Evolutionary conservation across 2,888 invertebrate species (phyloP).

Genomic region (Adineta ricciae): DNA sequence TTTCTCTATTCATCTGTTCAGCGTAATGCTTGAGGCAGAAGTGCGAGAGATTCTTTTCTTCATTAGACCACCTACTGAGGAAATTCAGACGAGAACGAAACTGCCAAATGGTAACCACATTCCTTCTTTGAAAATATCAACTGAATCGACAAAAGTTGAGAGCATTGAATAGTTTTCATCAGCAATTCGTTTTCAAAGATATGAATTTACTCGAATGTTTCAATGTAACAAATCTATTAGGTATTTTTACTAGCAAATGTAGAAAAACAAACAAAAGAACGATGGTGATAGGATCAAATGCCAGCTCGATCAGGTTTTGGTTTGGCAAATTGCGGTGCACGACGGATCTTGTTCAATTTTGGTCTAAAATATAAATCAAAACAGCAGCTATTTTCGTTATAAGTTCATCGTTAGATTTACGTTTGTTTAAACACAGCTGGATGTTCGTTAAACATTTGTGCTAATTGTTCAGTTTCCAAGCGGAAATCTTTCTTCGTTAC

Average conservation of each 20-base stretch:
- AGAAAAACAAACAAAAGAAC: background rate
- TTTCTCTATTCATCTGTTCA: background rate
- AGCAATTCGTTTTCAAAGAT: no score
- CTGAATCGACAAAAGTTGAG: background rate
- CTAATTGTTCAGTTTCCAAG: background rate
- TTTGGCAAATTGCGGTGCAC: background rate
- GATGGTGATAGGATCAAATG: background rate
- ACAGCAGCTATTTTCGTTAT: background rate
- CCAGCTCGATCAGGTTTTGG: background rate
- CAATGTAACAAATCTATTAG: background rate
- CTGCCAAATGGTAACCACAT: background rate
- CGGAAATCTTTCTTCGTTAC: slow-evolving; percentile 10
- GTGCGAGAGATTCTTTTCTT: background rate
- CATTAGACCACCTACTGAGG: background rate
- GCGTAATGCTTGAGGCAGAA: background rate
- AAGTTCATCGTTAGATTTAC: background rate
- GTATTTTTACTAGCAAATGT: background rate
- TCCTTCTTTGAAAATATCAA: background rate
- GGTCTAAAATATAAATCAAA: background rate
- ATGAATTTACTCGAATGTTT: no score
- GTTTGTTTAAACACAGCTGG: background rate
- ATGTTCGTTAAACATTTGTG: slow-evolving; percentile 6
- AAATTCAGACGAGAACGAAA: background rate
- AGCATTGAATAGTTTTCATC: background rate
- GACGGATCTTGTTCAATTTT: background rate